phyloP scores from a whole-genome alignment of 2,888 invertebrate species.

The Lordiphosa andalusiaca region DNA sequence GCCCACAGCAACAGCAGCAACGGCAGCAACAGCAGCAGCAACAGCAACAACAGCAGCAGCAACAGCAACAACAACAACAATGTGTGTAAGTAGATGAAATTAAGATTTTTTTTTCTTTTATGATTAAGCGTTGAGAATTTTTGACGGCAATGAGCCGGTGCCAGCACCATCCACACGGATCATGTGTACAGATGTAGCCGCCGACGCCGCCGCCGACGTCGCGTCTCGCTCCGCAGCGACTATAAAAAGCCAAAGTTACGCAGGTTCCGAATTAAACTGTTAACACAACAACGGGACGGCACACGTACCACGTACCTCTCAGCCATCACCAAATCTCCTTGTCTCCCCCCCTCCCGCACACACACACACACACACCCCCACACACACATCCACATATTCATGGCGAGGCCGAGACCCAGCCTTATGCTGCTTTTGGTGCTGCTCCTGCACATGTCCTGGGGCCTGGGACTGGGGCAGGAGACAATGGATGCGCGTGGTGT shows the following conservation, averaged over 20 bases:
- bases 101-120: slow-evolving; percentile 51
- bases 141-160: slow-evolving; percentile 45
- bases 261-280: slow-evolving; percentile 71
- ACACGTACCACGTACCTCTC: slow-evolving; percentile 29
- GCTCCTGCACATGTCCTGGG: slow-evolving; percentile 1
- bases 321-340: slow-evolving; percentile 8
- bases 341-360: not conserved
- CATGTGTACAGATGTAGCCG: slow-evolving; percentile 26
- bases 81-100: slow-evolving; percentile 67
- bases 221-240: slow-evolving; percentile 28
- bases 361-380: not conserved
- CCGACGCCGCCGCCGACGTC: slow-evolving; percentile 19
- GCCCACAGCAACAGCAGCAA: too few species aligned
- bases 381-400: not conserved
- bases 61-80: slow-evolving; percentile 12
- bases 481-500: slow-evolving; percentile 11
- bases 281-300: slow-evolving; percentile 56
- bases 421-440: slow-evolving; percentile 7
- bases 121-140: slow-evolving; percentile 68
- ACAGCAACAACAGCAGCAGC: too few species aligned
- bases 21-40: too few species aligned
- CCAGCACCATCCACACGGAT: slow-evolving; percentile 10
- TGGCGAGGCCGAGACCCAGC: slow-evolving; percentile 15
- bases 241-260: slow-evolving; percentile 73
- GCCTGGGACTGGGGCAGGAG: not conserved